Base-by-base conservation (phyloP, 2,797 vertebrate genomes). In the Phoeniculus purpureus region DNA sequence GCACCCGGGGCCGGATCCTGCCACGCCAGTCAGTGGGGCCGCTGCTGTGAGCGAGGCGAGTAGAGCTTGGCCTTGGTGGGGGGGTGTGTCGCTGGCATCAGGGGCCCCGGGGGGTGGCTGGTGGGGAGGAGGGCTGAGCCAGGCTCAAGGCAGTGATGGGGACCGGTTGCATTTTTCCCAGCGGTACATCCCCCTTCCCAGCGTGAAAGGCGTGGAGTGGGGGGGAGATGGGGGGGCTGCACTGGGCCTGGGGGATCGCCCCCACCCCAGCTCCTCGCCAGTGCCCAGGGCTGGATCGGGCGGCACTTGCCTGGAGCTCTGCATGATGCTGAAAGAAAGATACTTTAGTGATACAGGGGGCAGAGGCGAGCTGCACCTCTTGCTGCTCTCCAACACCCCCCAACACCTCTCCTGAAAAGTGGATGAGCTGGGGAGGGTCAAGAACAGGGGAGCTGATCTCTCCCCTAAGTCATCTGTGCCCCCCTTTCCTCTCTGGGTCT, bases 31-130 rank as follows among this genome's bases (percentile, higher is more conserved):
- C 93, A 93, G 87, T 89, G 87, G 93, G 94, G 93, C 90, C 90
- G 93, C 94, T 95, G 94, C 93, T 92, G 93, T 89, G 92, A 94
- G 94, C 94, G 93, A 94, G 92, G 93, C 94, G 93, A 95, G 94
- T 94, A 94, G 93, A 93, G 93, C 72, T 89, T 95, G 93, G 90
- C 94, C 94, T 89, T 81, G 78, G 83, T 80, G n/a, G 61, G 59
- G 51, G 72, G 32, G 19, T 17, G 29, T 58, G 37, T 37, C 37
- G 87, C 90, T 26, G 85, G 60, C 94, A 76, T 34, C 70, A 93
- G 90, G 93, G 94, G 12, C 52, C 85, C 77, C 48, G 20, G 37
- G 32, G 13, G 4, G 58, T 54, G 34, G 75, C 3, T 29, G 9
- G 14, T 56, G 65, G 29, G 40, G 34, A 32, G 18, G 15, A 26